These are phyloP conservation scores for Troilus luridus DNA, from an alignment of 2,888 invertebrate genomes.

Conservation along the genomic window DNA sequence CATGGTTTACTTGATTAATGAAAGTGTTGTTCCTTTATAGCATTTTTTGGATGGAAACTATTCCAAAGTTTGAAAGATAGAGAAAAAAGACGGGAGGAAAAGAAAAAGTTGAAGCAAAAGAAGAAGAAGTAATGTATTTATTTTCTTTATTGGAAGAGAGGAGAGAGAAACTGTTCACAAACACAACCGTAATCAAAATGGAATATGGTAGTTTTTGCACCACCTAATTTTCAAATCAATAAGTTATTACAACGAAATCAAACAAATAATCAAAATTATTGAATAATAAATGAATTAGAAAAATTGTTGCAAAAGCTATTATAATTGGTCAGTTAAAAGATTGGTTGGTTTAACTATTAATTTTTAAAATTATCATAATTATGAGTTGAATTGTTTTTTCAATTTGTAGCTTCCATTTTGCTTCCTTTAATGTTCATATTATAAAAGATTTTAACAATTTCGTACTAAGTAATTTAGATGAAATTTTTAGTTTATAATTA, in stretches of 20 bases:
- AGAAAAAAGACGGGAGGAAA: conserved; percentile 64
- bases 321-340: not conserved
- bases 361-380: not conserved
- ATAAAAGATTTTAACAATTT: not conserved
- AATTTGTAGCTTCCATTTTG: not conserved
- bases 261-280: conserved; percentile 17
- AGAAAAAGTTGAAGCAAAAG: conserved; percentile 64
- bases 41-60: conserved; percentile 64
- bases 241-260: conserved; percentile 17
- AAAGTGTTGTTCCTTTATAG: conserved; percentile 51
- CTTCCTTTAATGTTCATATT: not conserved
- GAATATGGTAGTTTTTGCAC: conserved; percentile 2
- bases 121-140: conserved; percentile 63
- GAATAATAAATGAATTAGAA: not conserved
- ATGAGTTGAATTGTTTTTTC: not conserved
- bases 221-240: not conserved
- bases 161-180: not conserved
- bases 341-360: not conserved
- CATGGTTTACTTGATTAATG: not conserved
- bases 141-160: not conserved
- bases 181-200: conserved; percentile 27
- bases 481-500: not conserved
- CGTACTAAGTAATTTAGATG: not conserved
- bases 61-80: conserved; percentile 63
- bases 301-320: not conserved